phyloP scores from a whole-genome alignment of 1,140 invertebrate species.

The Stegodyphus dumicola region DNA sequence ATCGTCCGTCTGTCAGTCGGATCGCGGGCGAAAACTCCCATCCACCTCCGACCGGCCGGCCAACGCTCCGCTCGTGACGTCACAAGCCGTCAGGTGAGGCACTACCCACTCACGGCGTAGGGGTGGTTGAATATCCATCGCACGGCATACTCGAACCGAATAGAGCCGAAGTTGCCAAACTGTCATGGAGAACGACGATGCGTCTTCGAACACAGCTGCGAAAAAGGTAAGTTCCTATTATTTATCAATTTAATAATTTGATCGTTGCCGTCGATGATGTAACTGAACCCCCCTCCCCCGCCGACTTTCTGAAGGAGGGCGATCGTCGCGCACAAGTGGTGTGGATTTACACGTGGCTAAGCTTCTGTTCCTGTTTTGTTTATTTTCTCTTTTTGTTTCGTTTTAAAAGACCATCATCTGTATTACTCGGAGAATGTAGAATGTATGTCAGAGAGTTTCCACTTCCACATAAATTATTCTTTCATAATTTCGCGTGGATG shows the following conservation, averaged over 20 bases:
- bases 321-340: conserved; percentile 8
- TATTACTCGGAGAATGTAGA: no score
- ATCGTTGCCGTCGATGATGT: background rate
- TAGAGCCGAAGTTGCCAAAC: background rate
- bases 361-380: background rate
- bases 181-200: conserved; percentile 39
- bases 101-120: conserved; percentile 35
- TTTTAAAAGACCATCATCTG: no score
- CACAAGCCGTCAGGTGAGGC: conserved; percentile 47
- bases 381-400: background rate
- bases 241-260: background rate
- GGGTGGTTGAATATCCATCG: background rate
- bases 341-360: conserved; percentile 25
- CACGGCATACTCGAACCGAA: background rate
- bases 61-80: conserved; percentile 40
- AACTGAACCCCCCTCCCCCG: no score
- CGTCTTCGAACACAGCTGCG: conserved; percentile 2
- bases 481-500: no score
- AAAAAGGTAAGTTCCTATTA: conserved; percentile 21
- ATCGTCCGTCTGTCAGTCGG: no score
- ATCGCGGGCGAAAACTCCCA: no score
- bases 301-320: no score
- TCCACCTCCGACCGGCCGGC: conserved; percentile 8
- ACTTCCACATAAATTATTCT: no score
- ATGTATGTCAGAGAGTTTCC: no score